Conservation (phyloP, 2,888 invertebrate genomes). For the Oxystoma pomonae region DNA sequence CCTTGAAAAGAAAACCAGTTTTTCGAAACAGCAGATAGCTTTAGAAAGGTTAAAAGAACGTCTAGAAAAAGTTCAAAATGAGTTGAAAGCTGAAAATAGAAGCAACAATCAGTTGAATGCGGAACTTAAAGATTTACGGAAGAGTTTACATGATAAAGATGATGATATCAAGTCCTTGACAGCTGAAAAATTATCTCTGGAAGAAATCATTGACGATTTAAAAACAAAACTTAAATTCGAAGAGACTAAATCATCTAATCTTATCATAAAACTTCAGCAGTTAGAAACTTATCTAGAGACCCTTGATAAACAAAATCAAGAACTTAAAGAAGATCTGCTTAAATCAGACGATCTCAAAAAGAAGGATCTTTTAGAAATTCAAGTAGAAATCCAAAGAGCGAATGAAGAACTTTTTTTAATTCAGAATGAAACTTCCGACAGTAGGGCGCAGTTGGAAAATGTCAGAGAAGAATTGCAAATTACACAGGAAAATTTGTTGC, state of each 20-base stretch:
- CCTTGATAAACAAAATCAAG: background rate
- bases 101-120: conserved; percentile 7
- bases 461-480: background rate
- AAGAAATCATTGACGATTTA: background rate
- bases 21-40: conserved; percentile 27
- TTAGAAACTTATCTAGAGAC: background rate
- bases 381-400: background rate
- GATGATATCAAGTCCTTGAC: background rate
- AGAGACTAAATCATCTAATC: background rate
- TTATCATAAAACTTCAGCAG: background rate
- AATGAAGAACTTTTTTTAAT: background rate
- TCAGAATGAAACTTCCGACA: background rate
- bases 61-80: conserved; percentile 9
- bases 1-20: conserved; percentile 20
- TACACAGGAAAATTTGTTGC: background rate
- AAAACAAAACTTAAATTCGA: conserved; percentile 1
- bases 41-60: conserved; percentile 26
- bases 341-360: background rate
- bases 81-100: conserved; percentile 8
- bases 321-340: background rate
- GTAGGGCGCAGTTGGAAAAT: background rate
- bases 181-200: background rate
- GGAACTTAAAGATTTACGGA: conserved; percentile 2
- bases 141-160: background rate
- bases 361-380: background rate